These are phyloP conservation scores for Caerostris darwini DNA, from an alignment of 1,140 invertebrate genomes.

Conservation along the genomic window DNA sequence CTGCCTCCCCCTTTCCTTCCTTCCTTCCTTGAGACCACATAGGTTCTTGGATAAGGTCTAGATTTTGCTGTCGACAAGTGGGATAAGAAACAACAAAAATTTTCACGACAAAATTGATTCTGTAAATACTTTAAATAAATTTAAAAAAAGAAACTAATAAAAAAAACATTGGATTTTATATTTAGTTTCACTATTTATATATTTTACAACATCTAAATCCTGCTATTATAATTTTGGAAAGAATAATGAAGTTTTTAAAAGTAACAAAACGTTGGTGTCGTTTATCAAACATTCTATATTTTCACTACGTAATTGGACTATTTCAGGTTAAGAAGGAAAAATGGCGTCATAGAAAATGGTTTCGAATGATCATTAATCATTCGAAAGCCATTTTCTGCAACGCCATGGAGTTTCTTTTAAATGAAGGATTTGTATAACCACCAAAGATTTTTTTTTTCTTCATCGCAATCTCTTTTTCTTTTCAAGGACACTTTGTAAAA, in stretches of 20 bases:
- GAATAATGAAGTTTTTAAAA: background rate
- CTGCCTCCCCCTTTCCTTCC: too few relatives aligned
- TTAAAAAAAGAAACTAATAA: too few relatives aligned
- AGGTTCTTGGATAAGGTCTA: too few relatives aligned
- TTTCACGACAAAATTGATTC: too few relatives aligned
- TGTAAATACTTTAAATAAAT: too few relatives aligned
- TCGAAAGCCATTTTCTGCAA: background rate
- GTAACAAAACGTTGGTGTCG: background rate
- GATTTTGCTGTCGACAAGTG: too few relatives aligned
- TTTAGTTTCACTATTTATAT: too few relatives aligned
- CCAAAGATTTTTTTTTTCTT: slow-evolving; percentile 6
- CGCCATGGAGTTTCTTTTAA: background rate
- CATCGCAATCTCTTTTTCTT: background rate
- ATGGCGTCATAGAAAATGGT: background rate
- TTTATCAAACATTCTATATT: background rate
- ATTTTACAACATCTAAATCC: too few relatives aligned
- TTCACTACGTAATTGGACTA: background rate
- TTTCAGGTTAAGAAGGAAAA: background rate
- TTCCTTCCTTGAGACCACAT: too few relatives aligned
- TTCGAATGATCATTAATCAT: slow-evolving; percentile 1
- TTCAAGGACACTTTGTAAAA: background rate
- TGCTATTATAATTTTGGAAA: background rate
- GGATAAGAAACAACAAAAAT: too few relatives aligned
- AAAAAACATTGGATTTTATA: too few relatives aligned
- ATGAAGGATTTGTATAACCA: background rate